Conservation (phyloP, 2,797 vertebrate species). For the Scarus forsteni region DNA sequence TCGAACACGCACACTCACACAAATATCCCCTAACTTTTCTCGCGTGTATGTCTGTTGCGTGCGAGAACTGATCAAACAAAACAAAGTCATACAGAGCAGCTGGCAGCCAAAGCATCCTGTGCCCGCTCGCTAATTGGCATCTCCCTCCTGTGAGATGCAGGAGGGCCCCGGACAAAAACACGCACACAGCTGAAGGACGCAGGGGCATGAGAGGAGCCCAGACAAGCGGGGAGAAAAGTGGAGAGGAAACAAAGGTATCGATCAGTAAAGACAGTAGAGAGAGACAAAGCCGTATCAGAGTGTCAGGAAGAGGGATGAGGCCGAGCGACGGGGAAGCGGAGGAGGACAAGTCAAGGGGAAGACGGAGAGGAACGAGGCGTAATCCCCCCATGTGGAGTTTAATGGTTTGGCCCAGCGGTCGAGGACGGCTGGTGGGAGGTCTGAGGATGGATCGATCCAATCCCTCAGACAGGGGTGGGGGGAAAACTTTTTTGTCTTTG, state of each 20-base stretch:
- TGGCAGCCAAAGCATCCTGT: conserved; percentile 21
- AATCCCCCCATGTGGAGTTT: conserved; percentile 66
- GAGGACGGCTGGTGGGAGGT: conserved; percentile 42
- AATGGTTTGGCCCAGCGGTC: conserved; percentile 71
- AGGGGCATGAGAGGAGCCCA: conserved; percentile 37
- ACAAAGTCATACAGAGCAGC: conserved; percentile 43
- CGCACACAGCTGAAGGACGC: conserved; percentile 53
- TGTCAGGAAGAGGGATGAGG: conserved; percentile 34
- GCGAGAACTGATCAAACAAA: conserved; percentile 43
- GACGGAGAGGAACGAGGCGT: conserved; percentile 43
- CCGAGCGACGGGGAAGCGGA: conserved; percentile 24
- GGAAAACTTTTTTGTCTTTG: conserved; percentile 69
- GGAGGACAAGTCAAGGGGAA: conserved; percentile 61
- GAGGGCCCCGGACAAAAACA: conserved; percentile 30
- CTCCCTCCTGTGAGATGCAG: conserved; percentile 48
- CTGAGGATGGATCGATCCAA: conserved; percentile 73
- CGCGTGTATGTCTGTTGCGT: conserved; percentile 4
- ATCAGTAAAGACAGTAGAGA: conserved; percentile 50
- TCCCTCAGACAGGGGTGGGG: conserved; percentile 52
- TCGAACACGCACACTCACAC: conserved; percentile 15
- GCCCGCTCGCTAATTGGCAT: conserved; percentile 63
- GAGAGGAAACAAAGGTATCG: conserved; percentile 58
- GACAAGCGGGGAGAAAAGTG: conserved; percentile 58
- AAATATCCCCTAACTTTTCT: conserved; percentile 26
- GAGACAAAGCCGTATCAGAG: conserved; percentile 24